A percentile compares a stretch with the other conserved stretches of the same genome.
Conservation (phyloP, 2,797 vertebrate genomes). For the Poecilia velifera region DNA sequence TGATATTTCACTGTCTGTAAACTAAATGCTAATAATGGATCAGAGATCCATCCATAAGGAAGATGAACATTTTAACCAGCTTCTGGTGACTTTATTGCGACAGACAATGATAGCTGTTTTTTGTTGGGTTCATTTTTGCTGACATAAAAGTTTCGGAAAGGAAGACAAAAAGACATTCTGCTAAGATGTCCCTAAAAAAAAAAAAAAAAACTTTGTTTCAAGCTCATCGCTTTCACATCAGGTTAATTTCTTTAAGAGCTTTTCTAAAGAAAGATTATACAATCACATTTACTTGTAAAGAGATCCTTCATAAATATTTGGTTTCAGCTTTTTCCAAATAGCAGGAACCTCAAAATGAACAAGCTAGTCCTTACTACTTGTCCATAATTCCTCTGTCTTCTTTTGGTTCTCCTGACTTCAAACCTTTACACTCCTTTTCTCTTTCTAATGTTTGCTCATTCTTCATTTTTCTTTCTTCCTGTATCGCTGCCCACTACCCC, state of each 20-base stretch:
- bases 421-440: conserved; percentile 15
- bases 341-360: not conserved
- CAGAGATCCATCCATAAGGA: conserved; percentile 71
- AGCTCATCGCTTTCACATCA: not conserved
- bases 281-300: not conserved
- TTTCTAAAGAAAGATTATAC: not conserved
- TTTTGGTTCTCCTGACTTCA: conserved; percentile 5
- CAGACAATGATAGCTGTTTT: conserved; percentile 62
- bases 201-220: not conserved
- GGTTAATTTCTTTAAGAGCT: not conserved
- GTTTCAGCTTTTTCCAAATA: not conserved
- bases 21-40: conserved; percentile 72
- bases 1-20: conserved; percentile 64
- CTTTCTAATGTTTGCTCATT: conserved; percentile 5
- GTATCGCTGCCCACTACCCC: not conserved
- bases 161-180: not conserved
- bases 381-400: not conserved
- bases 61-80: conserved; percentile 68
- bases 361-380: conserved; percentile 10
- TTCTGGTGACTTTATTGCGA: conserved; percentile 67
- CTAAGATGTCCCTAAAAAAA: not conserved
- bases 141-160: not conserved
- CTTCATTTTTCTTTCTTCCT: not conserved
- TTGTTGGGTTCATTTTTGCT: not conserved
- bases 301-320: not conserved